A percentile compares a stretch with the other conserved stretches of the same genome.
These are phyloP conservation scores for Rana temporaria DNA, from an alignment of 2,113 vertebrate genomes.

Conservation along the genomic window DNA sequence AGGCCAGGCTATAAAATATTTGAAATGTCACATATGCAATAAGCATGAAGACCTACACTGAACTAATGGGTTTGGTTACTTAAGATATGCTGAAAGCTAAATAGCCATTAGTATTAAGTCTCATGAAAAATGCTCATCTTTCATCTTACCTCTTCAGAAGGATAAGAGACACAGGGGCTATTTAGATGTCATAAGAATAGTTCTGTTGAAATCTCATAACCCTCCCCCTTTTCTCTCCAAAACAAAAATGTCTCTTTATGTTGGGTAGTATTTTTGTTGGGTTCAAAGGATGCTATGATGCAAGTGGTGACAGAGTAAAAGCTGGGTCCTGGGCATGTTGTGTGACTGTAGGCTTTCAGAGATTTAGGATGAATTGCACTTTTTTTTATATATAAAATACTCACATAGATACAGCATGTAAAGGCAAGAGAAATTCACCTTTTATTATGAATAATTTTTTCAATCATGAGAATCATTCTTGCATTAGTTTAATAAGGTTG, in stretches of 20 bases:
- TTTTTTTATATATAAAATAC: background rate
- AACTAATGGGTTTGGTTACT: slow-evolving; percentile 70
- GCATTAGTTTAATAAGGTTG: no score
- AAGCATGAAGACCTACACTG: slow-evolving; percentile 64
- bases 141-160: slow-evolving; percentile 70
- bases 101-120: slow-evolving; percentile 74
- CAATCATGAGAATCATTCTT: no score
- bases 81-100: slow-evolving; percentile 72
- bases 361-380: slow-evolving; percentile 57
- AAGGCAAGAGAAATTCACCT: no score
- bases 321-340: slow-evolving; percentile 58
- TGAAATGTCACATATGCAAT: slow-evolving; percentile 62
- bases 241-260: slow-evolving; percentile 61
- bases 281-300: slow-evolving; percentile 68
- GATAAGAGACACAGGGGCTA: slow-evolving; percentile 71
- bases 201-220: slow-evolving; percentile 68
- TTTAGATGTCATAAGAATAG: slow-evolving; percentile 73
- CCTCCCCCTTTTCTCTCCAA: slow-evolving; percentile 41
- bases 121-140: slow-evolving; percentile 73
- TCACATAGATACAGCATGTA: no score
- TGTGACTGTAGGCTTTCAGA: slow-evolving; percentile 58
- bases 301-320: slow-evolving; percentile 67
- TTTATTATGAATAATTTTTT: no score
- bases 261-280: slow-evolving; percentile 63
- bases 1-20: slow-evolving; percentile 26